These are phyloP conservation scores for Germaria angustata DNA, from an alignment of 2,888 invertebrate species.

Conservation along the genomic window DNA sequence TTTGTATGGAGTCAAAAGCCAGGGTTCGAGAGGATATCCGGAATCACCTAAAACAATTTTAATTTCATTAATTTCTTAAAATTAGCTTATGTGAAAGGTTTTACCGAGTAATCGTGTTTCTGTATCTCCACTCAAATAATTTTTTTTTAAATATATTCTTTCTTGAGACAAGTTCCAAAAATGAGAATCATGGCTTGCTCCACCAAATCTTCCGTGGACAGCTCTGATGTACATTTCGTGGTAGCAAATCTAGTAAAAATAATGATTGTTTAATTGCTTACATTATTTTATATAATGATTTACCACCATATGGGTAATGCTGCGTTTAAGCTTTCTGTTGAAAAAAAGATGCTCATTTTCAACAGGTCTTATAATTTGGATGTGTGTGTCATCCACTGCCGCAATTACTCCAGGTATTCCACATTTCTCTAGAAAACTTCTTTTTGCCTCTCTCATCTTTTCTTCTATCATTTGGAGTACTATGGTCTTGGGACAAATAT, in stretches of 20 bases:
- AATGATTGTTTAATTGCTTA: not conserved
- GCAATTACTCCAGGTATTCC: no score
- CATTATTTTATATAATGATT: not conserved
- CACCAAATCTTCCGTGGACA: not conserved
- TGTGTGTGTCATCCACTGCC: not conserved
- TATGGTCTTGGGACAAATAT: not conserved
- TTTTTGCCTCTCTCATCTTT: not conserved
- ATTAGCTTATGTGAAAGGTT: not conserved
- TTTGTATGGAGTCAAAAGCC: not conserved
- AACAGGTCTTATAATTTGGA: not conserved
- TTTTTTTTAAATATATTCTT: not conserved
- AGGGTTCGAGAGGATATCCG: not conserved
- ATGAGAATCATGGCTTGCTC: no score
- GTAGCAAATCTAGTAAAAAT: constrained; percentile 2
- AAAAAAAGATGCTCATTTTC: not conserved
- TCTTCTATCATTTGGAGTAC: not conserved
- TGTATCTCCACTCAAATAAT: not conserved
- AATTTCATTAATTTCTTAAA: not conserved
- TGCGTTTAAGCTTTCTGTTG: constrained; percentile 1
- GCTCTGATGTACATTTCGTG: constrained; percentile 17
- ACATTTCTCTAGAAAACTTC: not conserved
- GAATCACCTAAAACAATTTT: no score
- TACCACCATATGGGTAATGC: not conserved
- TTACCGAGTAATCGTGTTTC: constrained; percentile 8
- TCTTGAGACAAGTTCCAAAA: not conserved